A percentile compares a stretch with the other conserved stretches of the same genome.
phyloP scores from a whole-genome alignment of 2,888 invertebrate species.

The Meghimatium bilineatum region DNA sequence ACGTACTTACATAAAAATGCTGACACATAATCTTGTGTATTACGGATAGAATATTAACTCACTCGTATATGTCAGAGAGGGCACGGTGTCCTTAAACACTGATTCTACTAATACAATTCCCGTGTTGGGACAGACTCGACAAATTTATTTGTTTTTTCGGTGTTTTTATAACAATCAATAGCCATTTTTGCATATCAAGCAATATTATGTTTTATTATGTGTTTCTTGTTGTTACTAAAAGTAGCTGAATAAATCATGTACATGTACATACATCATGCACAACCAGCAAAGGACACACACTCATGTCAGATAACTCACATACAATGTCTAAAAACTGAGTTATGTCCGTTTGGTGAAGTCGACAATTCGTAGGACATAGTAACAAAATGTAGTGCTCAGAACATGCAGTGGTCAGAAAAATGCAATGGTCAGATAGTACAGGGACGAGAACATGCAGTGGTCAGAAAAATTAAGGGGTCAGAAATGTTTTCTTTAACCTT shows the following conservation, averaged over 20 bases:
- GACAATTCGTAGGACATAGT: too few species aligned
- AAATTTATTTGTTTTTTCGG: neutral
- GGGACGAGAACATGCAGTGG: too few species aligned
- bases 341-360: too few species aligned
- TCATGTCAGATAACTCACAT: too few species aligned
- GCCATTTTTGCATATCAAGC: too few species aligned
- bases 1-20: neutral
- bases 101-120: neutral
- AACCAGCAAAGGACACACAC: too few species aligned
- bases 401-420: too few species aligned
- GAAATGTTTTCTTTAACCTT: too few species aligned
- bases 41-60: neutral
- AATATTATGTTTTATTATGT: neutral
- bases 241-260: neutral
- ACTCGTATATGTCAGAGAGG: neutral
- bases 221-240: neutral
- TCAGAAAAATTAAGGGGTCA: too few species aligned
- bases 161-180: neutral
- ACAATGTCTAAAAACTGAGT: too few species aligned
- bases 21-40: constrained; percentile 16
- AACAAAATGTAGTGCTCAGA: too few species aligned
- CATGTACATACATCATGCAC: neutral
- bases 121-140: neutral
- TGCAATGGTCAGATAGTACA: too few species aligned
- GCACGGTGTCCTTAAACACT: neutral